Evolutionary conservation across 2,888 invertebrate species (phyloP).

Genomic region (Eristalis arbustorum): DNA sequence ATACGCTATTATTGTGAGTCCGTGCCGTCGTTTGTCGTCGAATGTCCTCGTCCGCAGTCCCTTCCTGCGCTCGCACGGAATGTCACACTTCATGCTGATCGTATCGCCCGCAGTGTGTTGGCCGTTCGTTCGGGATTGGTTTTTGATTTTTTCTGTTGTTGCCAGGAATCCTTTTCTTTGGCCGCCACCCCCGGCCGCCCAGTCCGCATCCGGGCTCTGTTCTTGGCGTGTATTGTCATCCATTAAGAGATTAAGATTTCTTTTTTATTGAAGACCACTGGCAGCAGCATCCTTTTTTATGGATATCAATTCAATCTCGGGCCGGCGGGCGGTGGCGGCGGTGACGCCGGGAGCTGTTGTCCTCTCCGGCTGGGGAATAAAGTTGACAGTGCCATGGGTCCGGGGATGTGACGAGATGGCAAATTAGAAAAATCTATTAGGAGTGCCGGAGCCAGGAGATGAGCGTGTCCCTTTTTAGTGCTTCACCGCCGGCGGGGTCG

Average conservation of each 20-base stretch:
- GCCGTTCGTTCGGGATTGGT: constrained; percentile 43
- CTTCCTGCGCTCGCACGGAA: not conserved
- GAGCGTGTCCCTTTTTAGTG: constrained; percentile 22
- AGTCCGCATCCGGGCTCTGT: not conserved
- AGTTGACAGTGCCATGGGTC: not conserved
- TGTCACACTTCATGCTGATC: constrained; percentile 68
- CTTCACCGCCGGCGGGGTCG: constrained; percentile 47
- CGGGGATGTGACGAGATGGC: constrained; percentile 43
- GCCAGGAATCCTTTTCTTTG: constrained; percentile 10
- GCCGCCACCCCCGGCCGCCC: not conserved
- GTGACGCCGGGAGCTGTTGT: constrained; percentile 40
- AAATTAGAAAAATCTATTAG: constrained; percentile 69
- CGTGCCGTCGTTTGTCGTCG: constrained; percentile 43
- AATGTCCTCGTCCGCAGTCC: constrained; percentile 34
- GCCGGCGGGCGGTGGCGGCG: not conserved
- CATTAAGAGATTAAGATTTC: constrained; percentile 71
- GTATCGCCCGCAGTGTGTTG: constrained; percentile 47
- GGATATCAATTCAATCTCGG: constrained; percentile 63
- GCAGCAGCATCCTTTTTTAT: constrained; percentile 63
- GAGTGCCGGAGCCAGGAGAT: not conserved
- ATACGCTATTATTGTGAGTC: constrained; percentile 38
- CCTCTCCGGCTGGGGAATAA: constrained; percentile 1
- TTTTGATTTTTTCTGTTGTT: constrained; percentile 41
- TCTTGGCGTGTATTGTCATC: constrained; percentile 57
- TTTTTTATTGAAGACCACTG: constrained; percentile 54